A percentile compares a stretch with the other conserved stretches of the same genome.
phyloP scores from a whole-genome alignment of 2,797 vertebrate species.

The Sebastes variabilis region DNA sequence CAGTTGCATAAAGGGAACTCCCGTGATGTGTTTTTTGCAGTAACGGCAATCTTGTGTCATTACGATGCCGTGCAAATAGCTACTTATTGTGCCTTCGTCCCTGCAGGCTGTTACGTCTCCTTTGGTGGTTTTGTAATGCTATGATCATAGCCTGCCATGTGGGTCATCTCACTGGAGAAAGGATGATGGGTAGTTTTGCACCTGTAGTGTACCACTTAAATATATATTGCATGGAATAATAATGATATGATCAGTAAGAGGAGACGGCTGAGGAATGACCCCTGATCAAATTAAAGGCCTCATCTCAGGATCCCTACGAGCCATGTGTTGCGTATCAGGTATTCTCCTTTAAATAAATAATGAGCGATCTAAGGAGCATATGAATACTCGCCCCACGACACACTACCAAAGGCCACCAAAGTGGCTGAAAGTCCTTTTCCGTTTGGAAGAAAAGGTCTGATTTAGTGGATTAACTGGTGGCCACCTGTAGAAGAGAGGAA shows the following conservation, averaged over 20 bases:
- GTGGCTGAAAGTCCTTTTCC: conserved; percentile 31
- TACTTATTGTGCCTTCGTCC: conserved; percentile 19
- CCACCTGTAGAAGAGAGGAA: conserved; percentile 74
- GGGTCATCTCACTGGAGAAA: conserved; percentile 30
- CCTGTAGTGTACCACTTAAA: conserved; percentile 51
- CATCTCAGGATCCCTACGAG: background rate
- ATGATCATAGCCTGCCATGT: conserved; percentile 32
- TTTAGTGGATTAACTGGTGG: conserved; percentile 45
- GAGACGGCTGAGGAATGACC: conserved; percentile 25
- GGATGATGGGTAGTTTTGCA: conserved; percentile 25
- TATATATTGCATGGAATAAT: conserved; percentile 35
- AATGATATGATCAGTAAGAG: conserved; percentile 45
- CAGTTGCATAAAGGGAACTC: conserved; percentile 12
- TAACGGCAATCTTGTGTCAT: conserved; percentile 20
- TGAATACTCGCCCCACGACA: conserved; percentile 20
- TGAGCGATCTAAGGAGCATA: conserved; percentile 25
- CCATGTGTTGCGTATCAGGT: conserved; percentile 48
- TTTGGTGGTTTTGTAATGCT: conserved; percentile 46
- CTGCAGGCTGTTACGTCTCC: conserved; percentile 27
- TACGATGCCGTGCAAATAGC: conserved; percentile 19
- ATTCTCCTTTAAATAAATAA: conserved; percentile 50
- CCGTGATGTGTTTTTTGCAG: conserved; percentile 14
- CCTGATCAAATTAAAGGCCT: conserved; percentile 35
- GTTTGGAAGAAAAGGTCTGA: conserved; percentile 41
- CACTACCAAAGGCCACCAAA: background rate